A percentile compares a stretch with the other conserved stretches of the same genome.
Evolutionary conservation across 2,113 vertebrate genomes (phyloP).

Genomic region (Zosterops borbonicus): DNA sequence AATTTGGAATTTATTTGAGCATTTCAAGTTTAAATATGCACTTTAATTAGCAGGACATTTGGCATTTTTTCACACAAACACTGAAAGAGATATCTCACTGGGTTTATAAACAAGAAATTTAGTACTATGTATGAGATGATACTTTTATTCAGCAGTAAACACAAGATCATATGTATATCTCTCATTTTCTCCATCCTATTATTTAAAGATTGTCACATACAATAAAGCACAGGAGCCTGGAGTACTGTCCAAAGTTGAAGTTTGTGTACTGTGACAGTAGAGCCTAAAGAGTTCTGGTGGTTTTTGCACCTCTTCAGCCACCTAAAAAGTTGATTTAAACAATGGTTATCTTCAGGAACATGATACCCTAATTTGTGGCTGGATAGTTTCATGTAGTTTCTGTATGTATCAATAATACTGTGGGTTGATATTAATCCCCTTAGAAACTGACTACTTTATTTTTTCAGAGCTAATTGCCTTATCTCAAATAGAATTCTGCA

Average conservation of each 20-base stretch:
- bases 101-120: background rate
- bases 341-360: background rate
- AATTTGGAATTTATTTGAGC: background rate
- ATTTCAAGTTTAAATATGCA: background rate
- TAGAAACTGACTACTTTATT: background rate
- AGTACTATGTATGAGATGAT: background rate
- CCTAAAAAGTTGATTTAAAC: background rate
- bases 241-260: background rate
- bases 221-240: background rate
- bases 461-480: background rate
- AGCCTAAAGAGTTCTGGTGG: background rate
- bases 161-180: background rate
- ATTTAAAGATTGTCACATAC: background rate
- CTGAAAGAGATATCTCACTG: background rate
- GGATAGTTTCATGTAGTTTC: background rate
- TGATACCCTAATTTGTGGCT: background rate
- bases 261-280: background rate
- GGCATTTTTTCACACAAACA: background rate
- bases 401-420: background rate
- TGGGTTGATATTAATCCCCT: background rate
- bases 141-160: background rate
- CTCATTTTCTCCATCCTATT: background rate
- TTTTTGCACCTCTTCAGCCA: background rate
- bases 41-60: background rate
- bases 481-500: background rate